Base-by-base conservation (phyloP, 2,888 invertebrate species). In the Heliconius ismenius region DNA sequence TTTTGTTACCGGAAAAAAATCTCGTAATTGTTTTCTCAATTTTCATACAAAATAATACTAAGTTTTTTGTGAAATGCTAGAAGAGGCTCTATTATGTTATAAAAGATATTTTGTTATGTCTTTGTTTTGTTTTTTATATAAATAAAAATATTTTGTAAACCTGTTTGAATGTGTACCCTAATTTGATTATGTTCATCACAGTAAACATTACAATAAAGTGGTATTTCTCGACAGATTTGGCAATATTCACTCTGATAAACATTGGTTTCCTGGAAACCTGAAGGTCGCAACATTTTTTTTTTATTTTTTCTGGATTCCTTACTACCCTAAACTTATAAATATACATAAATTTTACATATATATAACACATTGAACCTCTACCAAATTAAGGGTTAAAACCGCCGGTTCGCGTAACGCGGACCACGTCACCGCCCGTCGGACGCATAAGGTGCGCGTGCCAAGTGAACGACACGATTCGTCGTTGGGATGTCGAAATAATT, bases 101-200 rank as follows among this genome's bases (percentile, higher is more conserved):
- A 78, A 78, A 78, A 78, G 78, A 78, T 78, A 78, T 78, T 76
- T 78, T 78, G 76, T 78, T 78, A 78, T 78, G 78, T 78, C 78
- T 76, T 78, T 78, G 78, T 78, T 76, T 78, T 76, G 78, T 73
- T 78, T 36, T 9, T 36, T 36, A 36, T 36, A 36, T 64, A 67
- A 24, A 28, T 28, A 28, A 28, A 28, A 28, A 28, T 28, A 76
- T 78, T 78, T 78, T 78, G 78, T 78, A 28, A 28, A 28, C 28
- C 28, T 28, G 28, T 28, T 28, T 28, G 4, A 28, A 28, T 28
- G 28, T 28, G 28, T 28, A 28, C 28, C 28, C 28, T 28, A 28
- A 62, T 78, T 78, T 78, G 76, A 76, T 76, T 74, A 78, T 76
- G 78, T 78, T 76, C 62, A 74, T 74, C 76, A 77, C 77, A 79